Evolutionary conservation across 2,888 invertebrate genomes (phyloP), one percentile per base, ranked within the genome.

Genomic region (Ecliptopera silaceata): DNA sequence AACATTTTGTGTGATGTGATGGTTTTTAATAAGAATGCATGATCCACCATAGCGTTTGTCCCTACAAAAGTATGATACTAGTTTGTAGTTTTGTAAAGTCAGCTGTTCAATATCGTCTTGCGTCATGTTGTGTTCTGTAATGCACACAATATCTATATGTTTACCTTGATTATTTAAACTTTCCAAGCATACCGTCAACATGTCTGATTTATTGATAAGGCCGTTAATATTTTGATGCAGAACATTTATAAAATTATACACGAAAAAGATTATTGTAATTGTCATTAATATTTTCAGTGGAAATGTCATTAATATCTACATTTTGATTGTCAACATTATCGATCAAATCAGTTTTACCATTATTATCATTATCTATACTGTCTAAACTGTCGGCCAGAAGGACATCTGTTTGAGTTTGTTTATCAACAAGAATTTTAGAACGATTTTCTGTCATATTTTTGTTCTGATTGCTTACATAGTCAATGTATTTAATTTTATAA

Each of bases 151-250:
- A 15, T 44, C 43, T 0, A 44, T 29, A 6, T 0, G 29, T n/a
- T 15, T 44, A 15, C 29, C 43, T 15, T 11, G 15, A 15, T 31
- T 11, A 6, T 26, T 3, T 29, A 44, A 29, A 17, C 31, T 29
- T 11, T 44, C 31, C 4, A 44, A 4, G 17, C 29, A 32, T 32
- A 44, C 44, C 18, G 31, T n/a, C 29, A 32, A 32, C 26, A 31
- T 15, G 29, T 29, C 43, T 15, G 43, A 13, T 44, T 44, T 44
- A 3, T 26, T 17, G 13, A 44, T 18, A 5, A 45, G 44, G 17
- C 44, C 44, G 18, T 45, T 45, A 11, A 45, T 32, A 13, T 45
- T 45, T 32, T 45, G 44, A 32, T 45, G 44, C 3, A 45, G 11
- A 32, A 45, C 32, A 3, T n/a, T 15, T 13, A 45, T 18, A 3